phyloP scores from a whole-genome alignment of 1,140 invertebrate species.

The Bombyx mori region ASM3026992v2 NC_085129.1:7049001-7049500 shows the following conservation, averaged over 20 bases:
- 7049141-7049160: constrained; percentile 50
- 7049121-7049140: constrained; percentile 56
- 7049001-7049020: too few species aligned
- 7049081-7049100: constrained; percentile 33
- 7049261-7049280: constrained; percentile 69
- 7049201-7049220: constrained; percentile 66
- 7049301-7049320: constrained; percentile 55
- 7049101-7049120: constrained; percentile 53
- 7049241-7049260: constrained; percentile 69
- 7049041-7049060: too few species aligned
- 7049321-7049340: constrained; percentile 36
- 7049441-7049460: too few species aligned
- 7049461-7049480: too few species aligned
- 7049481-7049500: too few species aligned
- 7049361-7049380: too few species aligned
- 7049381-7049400: too few species aligned
- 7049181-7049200: constrained; percentile 67
- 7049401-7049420: too few species aligned
- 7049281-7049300: constrained; percentile 65
- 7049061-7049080: constrained; percentile 23
- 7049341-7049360: too few species aligned
- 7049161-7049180: constrained; percentile 66
- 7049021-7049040: too few species aligned
- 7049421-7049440: too few species aligned
- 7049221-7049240: constrained; percentile 64